Base-by-base conservation (phyloP, 2,888 invertebrate species). In the Poecilus cupreus region DNA sequence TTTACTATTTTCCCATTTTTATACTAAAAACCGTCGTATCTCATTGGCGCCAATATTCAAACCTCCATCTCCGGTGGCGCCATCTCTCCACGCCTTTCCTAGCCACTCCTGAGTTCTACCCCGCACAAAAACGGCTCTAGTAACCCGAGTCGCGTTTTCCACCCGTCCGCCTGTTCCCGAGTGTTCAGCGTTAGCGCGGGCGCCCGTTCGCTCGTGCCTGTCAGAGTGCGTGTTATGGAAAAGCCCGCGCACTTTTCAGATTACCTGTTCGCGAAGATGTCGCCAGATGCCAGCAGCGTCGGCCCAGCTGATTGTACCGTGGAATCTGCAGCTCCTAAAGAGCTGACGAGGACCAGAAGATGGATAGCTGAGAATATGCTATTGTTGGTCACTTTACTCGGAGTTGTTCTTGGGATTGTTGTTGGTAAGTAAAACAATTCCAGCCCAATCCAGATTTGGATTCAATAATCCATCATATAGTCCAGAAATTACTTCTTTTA, bases 251-350 rank as follows among this genome's bases (percentile, higher is more conserved):
- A 74, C 80, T 94, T 94, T 92, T 93, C 94, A 94, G 94, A 94
- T 90, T 95, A 94, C 90, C 91, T 94, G 90, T 94, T 94, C 89
- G 94, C 94, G 89, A 94, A 94, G 92, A 94, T 95, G 94, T 94
- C 94, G 88, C 92, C 93, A 85, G 92, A 92, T 84, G 91, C 91
- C 85, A 89, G 91, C 84, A 91, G 87, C 82, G 86, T 84, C 86
- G 87, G 82, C 87, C 87, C 83, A 87, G 92, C 87, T 46, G 86
- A 90, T 87, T 88, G 90, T 83, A 91, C 92, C 86, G 83, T 84
- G 83, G 84, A 85, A 80, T 84, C 84, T 60, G 82, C 84, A 84
- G 93, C 93, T 83, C 92, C 92, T 84, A 90, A 92, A 83, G 94
- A 94, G 88, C 91, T 92, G 83, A 93, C 93, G 83, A 94, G 93